Evolutionary conservation across 2,888 invertebrate genomes (phyloP), one percentile per base, ranked within the genome.

Genomic region (Sympetrum striolatum): DNA sequence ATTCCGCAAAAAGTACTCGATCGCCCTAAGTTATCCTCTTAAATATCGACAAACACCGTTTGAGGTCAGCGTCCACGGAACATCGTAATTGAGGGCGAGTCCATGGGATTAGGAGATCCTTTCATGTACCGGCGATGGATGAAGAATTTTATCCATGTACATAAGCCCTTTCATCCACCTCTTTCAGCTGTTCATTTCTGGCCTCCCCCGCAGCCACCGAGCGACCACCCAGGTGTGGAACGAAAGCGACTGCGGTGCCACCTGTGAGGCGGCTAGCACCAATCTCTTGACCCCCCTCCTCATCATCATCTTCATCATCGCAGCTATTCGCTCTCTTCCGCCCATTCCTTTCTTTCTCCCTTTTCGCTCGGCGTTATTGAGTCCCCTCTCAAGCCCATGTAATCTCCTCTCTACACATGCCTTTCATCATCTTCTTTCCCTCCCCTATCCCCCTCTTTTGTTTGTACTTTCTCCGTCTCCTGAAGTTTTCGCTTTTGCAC

Each of bases 141-240:
- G 86, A 86, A 64, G 86, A 86, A 86, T 86, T 58, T 60, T 60
- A 86, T 86, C 86, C 86, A 58, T 86, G 86, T 60, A 58, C 86
- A 86, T 86, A 86, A 86, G 58, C 60, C 86, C 86, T 86, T 86
- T 86, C 86, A 86, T 86, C 86, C 64, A 60, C 86, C 60, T 86
- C 86, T 86, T 82, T 82, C 82, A 82, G 82, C 82, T 82, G 82
- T 82, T 82, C 82, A 82, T 82, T 82, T 82, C 82, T 82, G 18
- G 35, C 53, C 82, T 53, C 18, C 81, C 82, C 82, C 58, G 82
- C 58, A 82, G 82, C 90, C 91, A 90, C 90, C 90, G 90, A 90
- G 90, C 91, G 90, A 90, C 91, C 91, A 91, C 91, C 91, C 91
- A 91, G 91, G 91, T 91, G 91, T 90, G 91, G 90, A 91, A 90